Evolutionary conservation across 2,888 invertebrate genomes (phyloP).

Genomic region (Yponomeuta evonymella): DNA sequence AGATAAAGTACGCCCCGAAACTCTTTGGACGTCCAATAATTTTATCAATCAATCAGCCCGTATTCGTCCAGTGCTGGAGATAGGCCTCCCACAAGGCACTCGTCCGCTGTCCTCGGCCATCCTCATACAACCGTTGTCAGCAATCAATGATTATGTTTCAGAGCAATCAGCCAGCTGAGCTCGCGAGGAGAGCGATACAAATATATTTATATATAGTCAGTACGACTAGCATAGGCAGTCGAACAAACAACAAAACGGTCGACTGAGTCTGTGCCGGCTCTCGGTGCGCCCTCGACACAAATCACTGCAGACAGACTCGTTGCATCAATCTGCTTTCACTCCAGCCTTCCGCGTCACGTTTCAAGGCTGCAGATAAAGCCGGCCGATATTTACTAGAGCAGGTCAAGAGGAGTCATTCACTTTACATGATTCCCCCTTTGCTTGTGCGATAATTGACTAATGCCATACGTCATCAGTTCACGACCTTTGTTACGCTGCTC

Average conservation of each 20-base stretch:
- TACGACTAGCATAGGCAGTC: neutral
- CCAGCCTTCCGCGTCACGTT: constrained; percentile 68
- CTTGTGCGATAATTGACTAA: constrained; percentile 52
- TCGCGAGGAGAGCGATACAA: too few species aligned
- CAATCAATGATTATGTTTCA: too few species aligned
- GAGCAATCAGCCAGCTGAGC: too few species aligned
- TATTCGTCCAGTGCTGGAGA: too few species aligned
- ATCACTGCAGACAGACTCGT: constrained; percentile 25
- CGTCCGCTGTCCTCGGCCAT: too few species aligned
- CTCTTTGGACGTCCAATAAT: too few species aligned
- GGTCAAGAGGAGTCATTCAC: constrained; percentile 68
- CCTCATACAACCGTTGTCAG: too few species aligned
- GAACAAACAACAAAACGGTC: neutral
- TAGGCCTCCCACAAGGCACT: too few species aligned
- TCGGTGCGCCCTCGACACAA: constrained; percentile 8
- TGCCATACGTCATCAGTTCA: constrained; percentile 45
- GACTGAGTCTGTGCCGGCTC: neutral
- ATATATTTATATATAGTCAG: too few species aligned
- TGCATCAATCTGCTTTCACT: constrained; percentile 69
- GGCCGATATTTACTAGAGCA: constrained; percentile 60
- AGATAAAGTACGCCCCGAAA: too few species aligned
- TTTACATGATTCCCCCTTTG: constrained; percentile 53
- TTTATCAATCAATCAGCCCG: too few species aligned
- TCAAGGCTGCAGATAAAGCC: constrained; percentile 63
- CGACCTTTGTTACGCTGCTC: constrained; percentile 41